Base-by-base conservation (phyloP, 2,888 invertebrate species). In the Augochlorella aurata region DNA sequence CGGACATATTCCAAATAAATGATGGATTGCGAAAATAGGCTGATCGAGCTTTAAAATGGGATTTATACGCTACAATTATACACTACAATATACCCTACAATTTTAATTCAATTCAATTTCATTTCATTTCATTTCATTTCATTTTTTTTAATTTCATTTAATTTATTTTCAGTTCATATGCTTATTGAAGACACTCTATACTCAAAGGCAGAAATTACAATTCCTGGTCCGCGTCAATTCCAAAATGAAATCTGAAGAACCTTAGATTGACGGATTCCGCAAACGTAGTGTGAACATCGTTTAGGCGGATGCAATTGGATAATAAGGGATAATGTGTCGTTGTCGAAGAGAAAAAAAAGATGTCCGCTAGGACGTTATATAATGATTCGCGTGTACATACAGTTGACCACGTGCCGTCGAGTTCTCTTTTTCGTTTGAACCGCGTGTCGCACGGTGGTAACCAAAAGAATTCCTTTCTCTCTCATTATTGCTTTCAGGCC, bases 401-500 rank as follows among this genome's bases (percentile, higher is more conserved):
- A 2, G 21, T 45, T 21, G 12, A 45, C 66, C 66, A 66, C 45
- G 66, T 66, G 66, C 45, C 38, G 18, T 18, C 14, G 21, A 66
- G 16, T 45, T 72, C 54, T 18, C 65, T 44, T 75, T 76, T 74
- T 74, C 47, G 63, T 78, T 69, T 61, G 45, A 65, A 65, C 67
- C 69, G 52, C 67, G 38, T 29, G 54, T 12, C 65, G 73, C 47
- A n/a, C 70, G 44, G 38, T 12, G 44, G 38, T 12, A 29, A 73
- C 45, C 14, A n/a, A 74, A 77, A 74, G 74, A 77, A 74, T 80
- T 83, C 84, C 84, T 84, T 84, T 84, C 84, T 77, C 84, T 80
- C 80, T 77, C 74, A 63, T 77, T 77, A 74, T 65, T 44, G 71
- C 72, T 74, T 83, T 79, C 80, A 79, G 63, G 63, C 24, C 77